These are phyloP conservation scores for Hemistola chrysoprasaria DNA, from an alignment of 2,888 invertebrate genomes.

Conservation along the genomic window DNA sequence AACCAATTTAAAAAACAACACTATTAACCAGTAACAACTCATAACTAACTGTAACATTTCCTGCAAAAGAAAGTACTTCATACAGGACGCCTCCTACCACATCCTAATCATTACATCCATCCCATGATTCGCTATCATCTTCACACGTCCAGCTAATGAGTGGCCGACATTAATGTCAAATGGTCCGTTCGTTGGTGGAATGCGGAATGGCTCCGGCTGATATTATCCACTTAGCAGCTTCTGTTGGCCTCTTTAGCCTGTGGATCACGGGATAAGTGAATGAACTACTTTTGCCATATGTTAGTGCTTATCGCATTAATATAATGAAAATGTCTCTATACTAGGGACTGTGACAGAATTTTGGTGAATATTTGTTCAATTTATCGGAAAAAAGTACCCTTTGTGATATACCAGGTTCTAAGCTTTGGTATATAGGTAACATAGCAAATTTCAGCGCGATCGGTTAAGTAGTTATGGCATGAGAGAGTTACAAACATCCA, in stretches of 20 bases:
- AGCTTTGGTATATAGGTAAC: too few species aligned
- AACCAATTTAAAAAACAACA: too few species aligned
- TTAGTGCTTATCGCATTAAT: too few species aligned
- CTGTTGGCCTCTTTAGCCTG: conserved; percentile 50
- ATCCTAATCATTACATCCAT: conserved; percentile 16
- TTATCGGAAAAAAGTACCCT: too few species aligned
- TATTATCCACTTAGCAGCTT: conserved; percentile 76
- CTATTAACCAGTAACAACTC: too few species aligned
- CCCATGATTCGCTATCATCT: conserved; percentile 25
- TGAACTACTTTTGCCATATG: background rate
- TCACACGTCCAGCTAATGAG: conserved; percentile 45
- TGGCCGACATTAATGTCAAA: conserved; percentile 66
- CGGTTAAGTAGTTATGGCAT: too few species aligned
- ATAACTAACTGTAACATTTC: background rate
- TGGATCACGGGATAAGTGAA: conserved; percentile 33
- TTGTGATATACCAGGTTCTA: too few species aligned
- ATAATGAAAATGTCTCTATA: too few species aligned
- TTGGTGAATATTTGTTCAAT: too few species aligned
- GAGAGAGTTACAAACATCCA: too few species aligned
- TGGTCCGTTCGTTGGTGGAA: conserved; percentile 58
- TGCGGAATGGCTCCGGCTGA: conserved; percentile 75
- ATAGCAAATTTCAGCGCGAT: too few species aligned
- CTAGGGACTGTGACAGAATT: too few species aligned
- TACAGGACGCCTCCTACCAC: conserved; percentile 19
- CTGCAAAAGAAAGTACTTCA: background rate